Base-by-base conservation (phyloP, 2,797 vertebrate species). In the Liasis olivaceus region DNA sequence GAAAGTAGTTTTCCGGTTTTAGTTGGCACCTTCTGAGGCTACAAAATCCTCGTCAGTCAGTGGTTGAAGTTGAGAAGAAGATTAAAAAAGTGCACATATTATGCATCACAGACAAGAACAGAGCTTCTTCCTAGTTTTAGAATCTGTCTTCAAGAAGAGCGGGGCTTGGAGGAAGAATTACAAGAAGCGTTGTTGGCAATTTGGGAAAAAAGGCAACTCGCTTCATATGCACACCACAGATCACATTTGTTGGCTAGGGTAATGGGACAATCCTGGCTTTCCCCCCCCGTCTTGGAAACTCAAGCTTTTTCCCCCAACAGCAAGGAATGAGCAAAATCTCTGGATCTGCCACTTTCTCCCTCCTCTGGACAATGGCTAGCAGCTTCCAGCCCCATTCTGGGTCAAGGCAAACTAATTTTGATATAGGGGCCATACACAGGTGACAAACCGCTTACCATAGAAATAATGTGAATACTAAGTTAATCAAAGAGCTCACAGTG, bases 401-500 rank as follows among this genome's bases (percentile, higher is more conserved):
- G 91, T 91, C 91, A 94, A 59, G 69, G 93, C 90, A 93, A 95
- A 91, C 81, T 89, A 87, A 91, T 94, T 95, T 94, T 72, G 69
- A 47, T 91, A 91, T 8, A 92, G 81, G 26, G 36, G 36, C 86
- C 81, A 36, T 22, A 93, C 95, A 94, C 95, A 97, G 96, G 96
- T 97, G 97, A 96, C 96, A 96, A 97, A 97, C 93, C 81, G 85
- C 95, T 97, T 97, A 97, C 96, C 94, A 94, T 94, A 88, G 95
- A 97, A 98, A 97, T 98, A 96, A 97, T 97, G 93, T 60, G 96
- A 98, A 97, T 98, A 97, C 98, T 97, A 98, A 97, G 97, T 96
- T 98, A 97, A 98, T 98, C 96, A 97, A 97, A 97, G 96, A 94
- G 77, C 94, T 96, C 92, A 92, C 95, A 94, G 89, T 95, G 96